Conservation (phyloP, 2,888 invertebrate genomes). For the Cheiracanthium punctorium region DNA sequence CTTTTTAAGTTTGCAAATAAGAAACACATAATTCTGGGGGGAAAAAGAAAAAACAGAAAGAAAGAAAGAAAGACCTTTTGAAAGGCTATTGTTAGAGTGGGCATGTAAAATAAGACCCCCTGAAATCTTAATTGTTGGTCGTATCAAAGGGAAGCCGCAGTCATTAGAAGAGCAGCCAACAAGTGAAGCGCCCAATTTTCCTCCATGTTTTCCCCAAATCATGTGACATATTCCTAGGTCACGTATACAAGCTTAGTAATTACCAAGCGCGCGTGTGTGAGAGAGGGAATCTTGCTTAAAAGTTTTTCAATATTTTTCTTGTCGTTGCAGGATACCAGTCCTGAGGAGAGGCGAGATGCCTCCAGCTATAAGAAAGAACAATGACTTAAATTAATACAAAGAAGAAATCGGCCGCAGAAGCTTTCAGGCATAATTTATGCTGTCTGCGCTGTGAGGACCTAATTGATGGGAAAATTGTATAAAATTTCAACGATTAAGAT, state of each 20-base stretch:
- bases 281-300: slow-evolving; percentile 12
- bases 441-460: slow-evolving; percentile 55
- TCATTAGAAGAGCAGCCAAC: slow-evolving; percentile 28
- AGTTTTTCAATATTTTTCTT: slow-evolving; percentile 12
- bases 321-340: not conserved
- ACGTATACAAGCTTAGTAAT: slow-evolving; percentile 31
- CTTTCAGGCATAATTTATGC: slow-evolving; percentile 60
- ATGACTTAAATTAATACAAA: slow-evolving; percentile 67
- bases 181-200: not conserved
- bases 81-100: not conserved
- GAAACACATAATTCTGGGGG: not conserved
- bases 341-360: not conserved
- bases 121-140: slow-evolving; percentile 44
- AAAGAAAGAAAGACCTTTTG: not conserved
- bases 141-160: slow-evolving; percentile 39
- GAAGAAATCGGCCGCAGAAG: slow-evolving; percentile 46
- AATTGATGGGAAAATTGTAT: slow-evolving; percentile 68
- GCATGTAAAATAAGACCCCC: slow-evolving; percentile 16
- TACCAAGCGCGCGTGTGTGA: slow-evolving; percentile 28
- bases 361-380: slow-evolving; percentile 28
- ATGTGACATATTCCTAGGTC: slow-evolving; percentile 52
- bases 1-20: too few relatives aligned
- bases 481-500: slow-evolving; percentile 69
- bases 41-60: not conserved
- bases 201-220: slow-evolving; percentile 4